Conservation (phyloP, 2,113 vertebrate species). For the Aythya baeri region DNA sequence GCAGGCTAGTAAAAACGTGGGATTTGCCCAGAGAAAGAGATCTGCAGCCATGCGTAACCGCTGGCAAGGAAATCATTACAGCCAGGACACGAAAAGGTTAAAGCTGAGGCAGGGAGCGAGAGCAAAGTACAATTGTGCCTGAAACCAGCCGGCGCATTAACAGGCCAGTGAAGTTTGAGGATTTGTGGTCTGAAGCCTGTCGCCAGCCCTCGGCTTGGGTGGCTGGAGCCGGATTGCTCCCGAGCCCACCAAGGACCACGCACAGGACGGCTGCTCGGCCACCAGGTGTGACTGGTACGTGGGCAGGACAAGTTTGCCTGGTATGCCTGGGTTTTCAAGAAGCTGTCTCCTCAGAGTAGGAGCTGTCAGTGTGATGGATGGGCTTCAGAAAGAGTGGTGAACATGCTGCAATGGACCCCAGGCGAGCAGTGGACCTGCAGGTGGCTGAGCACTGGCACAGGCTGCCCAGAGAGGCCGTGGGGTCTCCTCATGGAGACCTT, state of each 20-base stretch:
- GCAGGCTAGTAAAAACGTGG: background rate
- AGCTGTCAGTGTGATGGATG: background rate
- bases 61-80: background rate
- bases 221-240: background rate
- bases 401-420: background rate
- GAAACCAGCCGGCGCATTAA: background rate
- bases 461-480: background rate
- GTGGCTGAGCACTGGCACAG: background rate
- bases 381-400: background rate
- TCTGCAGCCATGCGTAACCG: rapidly evolving
- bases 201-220: background rate
- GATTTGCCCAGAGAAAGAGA: background rate
- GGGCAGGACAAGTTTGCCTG: too few species aligned
- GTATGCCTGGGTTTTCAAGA: background rate
- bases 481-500: background rate
- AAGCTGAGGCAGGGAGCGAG: background rate
- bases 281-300: too few species aligned
- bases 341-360: background rate
- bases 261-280: too few species aligned
- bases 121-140: background rate
- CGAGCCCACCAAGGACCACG: background rate
- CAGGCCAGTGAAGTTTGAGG: background rate
- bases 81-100: background rate
- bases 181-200: background rate
- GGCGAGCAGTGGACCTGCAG: rapidly evolving